These are phyloP conservation scores for Rutilus rutilus DNA, from an alignment of 2,113 vertebrate genomes.

Conservation along the genomic window DNA sequence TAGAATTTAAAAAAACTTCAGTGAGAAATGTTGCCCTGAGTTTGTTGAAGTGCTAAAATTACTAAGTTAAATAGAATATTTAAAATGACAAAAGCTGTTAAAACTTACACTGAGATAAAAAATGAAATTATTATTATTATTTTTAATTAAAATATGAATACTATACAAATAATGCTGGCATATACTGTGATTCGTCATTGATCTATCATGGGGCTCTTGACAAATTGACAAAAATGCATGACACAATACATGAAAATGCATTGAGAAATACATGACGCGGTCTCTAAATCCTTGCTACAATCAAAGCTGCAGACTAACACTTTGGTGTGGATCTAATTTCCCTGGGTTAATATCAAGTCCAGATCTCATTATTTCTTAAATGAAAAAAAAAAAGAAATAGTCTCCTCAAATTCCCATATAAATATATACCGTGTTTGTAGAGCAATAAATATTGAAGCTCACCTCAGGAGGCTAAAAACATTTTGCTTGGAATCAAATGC, in stretches of 20 bases:
- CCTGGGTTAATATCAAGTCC: not conserved
- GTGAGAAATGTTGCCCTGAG: no score
- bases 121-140: not conserved
- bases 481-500: not conserved
- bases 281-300: not conserved
- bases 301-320: slow-evolving; percentile 2
- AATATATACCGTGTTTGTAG: not conserved
- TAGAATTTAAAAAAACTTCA: no score
- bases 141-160: not conserved
- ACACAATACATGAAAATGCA: not conserved
- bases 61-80: not conserved
- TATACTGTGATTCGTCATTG: no score
- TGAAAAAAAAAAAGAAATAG: not conserved
- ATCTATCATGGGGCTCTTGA: not conserved
- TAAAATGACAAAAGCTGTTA: not conserved
- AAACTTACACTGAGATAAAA: not conserved
- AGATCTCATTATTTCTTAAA: slow-evolving; percentile 21
- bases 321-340: not conserved
- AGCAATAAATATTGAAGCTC: slow-evolving; percentile 13
- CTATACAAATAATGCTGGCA: not conserved
- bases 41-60: no score
- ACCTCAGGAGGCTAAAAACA: not conserved
- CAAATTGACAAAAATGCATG: no score
- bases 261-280: not conserved
- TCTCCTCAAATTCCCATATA: not conserved